Base-by-base conservation (phyloP, 2,888 invertebrate species). In the Rotaria magnacalcarata region DNA sequence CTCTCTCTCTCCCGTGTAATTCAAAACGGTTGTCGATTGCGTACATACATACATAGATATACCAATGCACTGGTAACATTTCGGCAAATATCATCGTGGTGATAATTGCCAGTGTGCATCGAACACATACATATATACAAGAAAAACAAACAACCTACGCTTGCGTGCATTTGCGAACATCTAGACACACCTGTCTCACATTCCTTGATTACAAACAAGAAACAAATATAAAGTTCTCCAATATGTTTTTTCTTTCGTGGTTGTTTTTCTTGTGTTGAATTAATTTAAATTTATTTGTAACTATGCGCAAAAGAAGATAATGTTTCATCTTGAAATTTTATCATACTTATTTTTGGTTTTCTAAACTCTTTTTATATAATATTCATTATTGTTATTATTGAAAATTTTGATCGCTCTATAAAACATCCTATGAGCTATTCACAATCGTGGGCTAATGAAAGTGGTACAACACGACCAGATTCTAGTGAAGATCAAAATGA, bases 71-170 rank as follows among this genome's bases (percentile, higher is more conserved):
- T 67, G 80, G 80, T 80, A 80, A 80, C 80, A 80, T 80, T 80
- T 80, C 47, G 43, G 24, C n/a, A 80, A 80, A 80, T 80, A 80
- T 80, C 80, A 80, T 80, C 80, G 43, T 34, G 67, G 47, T 80
- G 47, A 80, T 80, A 80, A 80, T 80, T 80, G n/a, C 80, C 80
- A 80, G 80, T 80, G 67, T 67, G 67, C 67, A 67, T 67, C 67
- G 16, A 67, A 67, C 67, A 67, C 67, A 67, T 41, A 34, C 67
- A 67, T 67, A 67, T 67, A 67, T 19, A 67, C 34, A 67, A 67
- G 67, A 67, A 67, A 67, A 67, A 67, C 67, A 67, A 67, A 67
- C 67, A 67, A 67, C 67, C 67, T 34, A 67, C 67, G 67, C 67
- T 67, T 27, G 67, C 10, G 56, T 56, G 24, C 24, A 56, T 56